Base-by-base conservation (phyloP, 2,797 vertebrate species). In the Acrossocheilus wenchowensis region DNA sequence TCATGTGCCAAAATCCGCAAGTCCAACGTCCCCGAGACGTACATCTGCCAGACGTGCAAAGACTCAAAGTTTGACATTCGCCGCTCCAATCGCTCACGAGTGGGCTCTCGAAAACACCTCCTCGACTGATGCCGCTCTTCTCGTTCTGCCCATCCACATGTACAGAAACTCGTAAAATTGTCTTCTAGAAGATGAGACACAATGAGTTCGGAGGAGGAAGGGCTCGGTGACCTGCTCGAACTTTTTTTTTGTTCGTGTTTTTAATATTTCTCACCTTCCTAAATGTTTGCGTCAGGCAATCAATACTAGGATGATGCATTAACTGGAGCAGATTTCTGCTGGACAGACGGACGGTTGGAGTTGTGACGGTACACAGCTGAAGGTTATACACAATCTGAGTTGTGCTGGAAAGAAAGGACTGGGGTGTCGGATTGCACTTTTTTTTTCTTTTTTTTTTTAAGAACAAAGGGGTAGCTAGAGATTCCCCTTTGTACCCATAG, bases 1-100 rank as follows among this genome's bases (percentile, higher is more conserved):
- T 99, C 98, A 10, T 99, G 98, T 12, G 98, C 98, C 54, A 99
- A 99, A 92, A 98, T 99, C 93, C 97, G 98, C 87, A 99, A 99
- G 88, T 98, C 97, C 30, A 98, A 98, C 0, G 98, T 99, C 78
- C 98, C 98, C 0, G 98, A 99, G 95, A 95, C 97, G 85, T 99
- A 98, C 62, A 94, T 97, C 87, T 99, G 98, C 94, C 98, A 99
- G 94, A 97, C 95, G 94, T 99, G 98, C 96, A 95, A 97, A 94
- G 98, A 98, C 93, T 95, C 95, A 66, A 96, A 97, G 89, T 94
- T 96, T 23, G 97, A 98, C 88, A 97, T 97, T 91, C 97, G 98
- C 23, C 97, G 98, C n/a, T 99, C 98, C 14, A 97, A 96, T 93
- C 97, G 98, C 34, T 98, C 98, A 19, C 96, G 98, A 14, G 93